Percentiles rank a stretch among this genome's conserved stretches.
Evolutionary conservation across 2,797 vertebrate genomes (phyloP).

Genomic region (Mormyrops boulengeri): DNA sequence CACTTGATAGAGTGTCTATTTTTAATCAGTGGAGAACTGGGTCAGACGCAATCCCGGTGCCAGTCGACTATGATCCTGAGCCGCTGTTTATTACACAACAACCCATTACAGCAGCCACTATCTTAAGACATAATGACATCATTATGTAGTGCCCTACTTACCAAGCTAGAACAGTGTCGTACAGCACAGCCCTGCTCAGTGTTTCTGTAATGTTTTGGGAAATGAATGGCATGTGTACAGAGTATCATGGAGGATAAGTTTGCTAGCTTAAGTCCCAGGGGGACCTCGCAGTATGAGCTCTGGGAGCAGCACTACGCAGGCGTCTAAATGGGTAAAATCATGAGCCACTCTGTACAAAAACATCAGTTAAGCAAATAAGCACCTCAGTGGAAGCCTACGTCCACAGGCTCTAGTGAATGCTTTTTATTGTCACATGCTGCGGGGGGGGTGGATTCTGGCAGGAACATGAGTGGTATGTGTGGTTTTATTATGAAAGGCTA

Average conservation of each 20-base stretch:
- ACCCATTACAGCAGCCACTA: not conserved
- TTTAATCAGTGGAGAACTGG: slow-evolving; percentile 13
- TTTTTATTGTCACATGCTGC: not conserved
- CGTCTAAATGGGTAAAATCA: not conserved
- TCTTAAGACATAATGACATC: slow-evolving; percentile 15
- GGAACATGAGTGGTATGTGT: not conserved
- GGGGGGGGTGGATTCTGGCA: not conserved
- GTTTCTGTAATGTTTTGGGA: not conserved
- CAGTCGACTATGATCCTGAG: not conserved
- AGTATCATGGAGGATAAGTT: not conserved
- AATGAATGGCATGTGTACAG: not conserved
- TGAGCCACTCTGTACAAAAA: not conserved
- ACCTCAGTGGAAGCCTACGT: not conserved
- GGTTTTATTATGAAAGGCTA: not conserved
- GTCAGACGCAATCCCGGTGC: slow-evolving; percentile 5
- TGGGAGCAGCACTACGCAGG: not conserved
- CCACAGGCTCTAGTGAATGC: not conserved
- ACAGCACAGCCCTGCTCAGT: not conserved
- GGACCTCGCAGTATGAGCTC: not conserved
- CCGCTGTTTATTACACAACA: not conserved
- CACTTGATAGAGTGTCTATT: slow-evolving; percentile 12
- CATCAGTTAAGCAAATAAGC: not conserved
- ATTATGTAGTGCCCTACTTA: slow-evolving; percentile 7
- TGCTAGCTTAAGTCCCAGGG: not conserved
- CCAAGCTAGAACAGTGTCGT: not conserved